Evolutionary conservation across 2,797 vertebrate genomes (phyloP).

Genomic region (Linurgus olivaceus): DNA sequence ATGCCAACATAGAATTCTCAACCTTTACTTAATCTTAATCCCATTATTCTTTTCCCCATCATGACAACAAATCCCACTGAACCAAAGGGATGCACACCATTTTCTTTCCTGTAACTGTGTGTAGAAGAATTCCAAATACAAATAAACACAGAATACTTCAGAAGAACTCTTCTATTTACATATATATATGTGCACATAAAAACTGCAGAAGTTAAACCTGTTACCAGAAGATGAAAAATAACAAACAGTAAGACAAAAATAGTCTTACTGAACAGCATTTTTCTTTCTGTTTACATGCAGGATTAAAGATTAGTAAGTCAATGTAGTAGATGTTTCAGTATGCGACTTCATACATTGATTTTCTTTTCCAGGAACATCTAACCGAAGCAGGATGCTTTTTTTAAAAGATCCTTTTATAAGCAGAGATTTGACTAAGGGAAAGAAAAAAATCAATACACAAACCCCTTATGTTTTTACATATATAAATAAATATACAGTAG

Average conservation of each 20-base stretch:
- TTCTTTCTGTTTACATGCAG: neutral
- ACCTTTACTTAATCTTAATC: conserved; percentile 36
- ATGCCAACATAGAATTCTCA: neutral
- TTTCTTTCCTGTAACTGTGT: neutral
- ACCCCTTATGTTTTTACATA: accelerated
- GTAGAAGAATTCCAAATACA: neutral
- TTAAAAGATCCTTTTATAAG: neutral
- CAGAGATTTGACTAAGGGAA: neutral
- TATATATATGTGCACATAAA: neutral
- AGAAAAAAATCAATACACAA: neutral
- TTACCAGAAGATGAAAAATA: neutral
- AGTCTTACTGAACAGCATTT: neutral
- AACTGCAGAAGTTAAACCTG: neutral
- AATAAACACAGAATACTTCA: neutral
- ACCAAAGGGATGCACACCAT: neutral
- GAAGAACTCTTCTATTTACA: neutral
- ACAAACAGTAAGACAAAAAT: neutral
- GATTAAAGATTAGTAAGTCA: conserved; percentile 19
- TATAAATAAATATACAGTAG: neutral
- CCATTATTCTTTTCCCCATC: neutral
- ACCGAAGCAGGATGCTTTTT: neutral
- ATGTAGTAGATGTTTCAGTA: neutral
- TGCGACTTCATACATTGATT: neutral
- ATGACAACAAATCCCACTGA: neutral
- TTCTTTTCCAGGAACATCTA: neutral